Base-by-base conservation (phyloP, 2,797 vertebrate genomes). In the Acestrorhynchus altus region DNA sequence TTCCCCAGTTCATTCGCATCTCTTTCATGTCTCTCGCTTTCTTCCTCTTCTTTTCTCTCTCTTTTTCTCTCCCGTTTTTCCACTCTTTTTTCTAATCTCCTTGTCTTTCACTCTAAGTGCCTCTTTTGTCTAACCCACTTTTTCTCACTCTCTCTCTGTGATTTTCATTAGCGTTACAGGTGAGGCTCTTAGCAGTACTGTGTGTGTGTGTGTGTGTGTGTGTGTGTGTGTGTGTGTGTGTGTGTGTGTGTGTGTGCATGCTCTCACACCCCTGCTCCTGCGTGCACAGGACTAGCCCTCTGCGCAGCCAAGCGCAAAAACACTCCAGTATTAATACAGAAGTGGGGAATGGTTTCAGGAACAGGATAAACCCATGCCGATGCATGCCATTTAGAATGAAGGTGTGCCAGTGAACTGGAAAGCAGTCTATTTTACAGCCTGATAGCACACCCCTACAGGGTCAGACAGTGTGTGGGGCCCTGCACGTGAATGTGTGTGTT, bases 381-480 rank as follows among this genome's bases (percentile, higher is more conserved):
- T 81, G 65, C 64, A 70, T 74, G 65, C 56, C 76, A 74, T 82
- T 74, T 65, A 82, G 76, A 82, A 78, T 82, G 60, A 76, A 26
- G 52, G 46, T 72, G 31, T 28, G 24, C 44, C 72, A 75, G 22
- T 72, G 66, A 61, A 49, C 66, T 74, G 68, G 56, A 75, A 82
- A 74, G 42, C 63, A 49, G 59, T 28, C 66, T 31, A 22, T 70
- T 74, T 75, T 76, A 71, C 68, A 74, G 76, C 68, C 39, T 67
- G 67, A 69, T 73, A 49, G 70, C 69, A 78, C 35, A 4, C 49
- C 60, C 49, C 46, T 47, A 59, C 57, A 63, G 60, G 40, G 46
- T 15, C 4, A 61, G 12, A 61, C 9, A 61, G 59, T 60, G 31
- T 61, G 67, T 39, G 67, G 57, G 35, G 40, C 26, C 42, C 12